Base-by-base conservation (phyloP, 2,888 invertebrate species). In the Tuberolachnus salignus region DNA sequence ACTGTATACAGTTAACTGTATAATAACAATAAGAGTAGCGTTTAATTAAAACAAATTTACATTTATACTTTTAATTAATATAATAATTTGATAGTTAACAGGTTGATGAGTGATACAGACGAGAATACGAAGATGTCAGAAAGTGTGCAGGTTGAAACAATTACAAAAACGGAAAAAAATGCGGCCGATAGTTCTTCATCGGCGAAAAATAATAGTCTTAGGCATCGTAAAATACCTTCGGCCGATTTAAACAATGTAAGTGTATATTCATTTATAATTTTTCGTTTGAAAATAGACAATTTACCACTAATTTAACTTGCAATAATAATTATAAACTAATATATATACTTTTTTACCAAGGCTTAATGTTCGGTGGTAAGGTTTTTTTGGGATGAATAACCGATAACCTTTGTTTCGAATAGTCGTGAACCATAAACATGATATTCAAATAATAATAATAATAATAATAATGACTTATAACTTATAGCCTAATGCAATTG, bases 181-280 rank as follows among this genome's bases (percentile, higher is more conserved):
- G 55, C 14, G 11, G 53, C 11, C 14, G 67, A 73, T 3, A 63
- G n/a, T 42, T 51, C 46, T 75, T 66, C 46, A 26, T 46, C 16
- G 34, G 16, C 46, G 26, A 78, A 67, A 67, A 67, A 57, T 34
- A 78, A 55, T 57, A 78, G 55, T 55, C 55, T 78, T 49, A 67
- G 75, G 16, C 75, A 78, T n/a, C 75, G 75, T 69, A 78, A 78
- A 69, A 23, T 67, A 67, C 75, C 75, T 9, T 78, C 75, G n/a
- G 57, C 59, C 21, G 75, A 78, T 67, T 51, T 78, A 69, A 78
- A 49, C 11, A 78, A 49, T 49, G 75, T 69, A 69, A 67, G 67
- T 78, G 34, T 66, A 64, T 34, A 72, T 51, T 19, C 51, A 21
- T 63, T 49, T 34, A 19, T 51, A n/a, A n/a, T 44, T 67, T 26